Evolutionary conservation across 2,113 vertebrate genomes (phyloP), one percentile per base, ranked within the genome.

Genomic region (Trichomycterus rosablanca): DNA sequence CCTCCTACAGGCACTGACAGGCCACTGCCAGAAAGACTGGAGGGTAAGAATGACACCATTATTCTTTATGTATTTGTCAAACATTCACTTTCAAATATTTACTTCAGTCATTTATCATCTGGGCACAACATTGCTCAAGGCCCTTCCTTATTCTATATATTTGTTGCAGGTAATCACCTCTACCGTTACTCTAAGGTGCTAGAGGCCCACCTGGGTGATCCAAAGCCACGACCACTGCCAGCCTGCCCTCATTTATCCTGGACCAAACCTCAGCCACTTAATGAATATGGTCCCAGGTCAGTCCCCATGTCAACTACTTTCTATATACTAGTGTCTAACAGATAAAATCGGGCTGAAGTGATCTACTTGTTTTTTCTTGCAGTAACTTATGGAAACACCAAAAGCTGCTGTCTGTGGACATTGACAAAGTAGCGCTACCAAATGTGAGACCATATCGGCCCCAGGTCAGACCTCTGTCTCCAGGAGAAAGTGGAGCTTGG

Each of bases 361-460:
- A 26, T 7, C 45, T 30, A 4, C 34, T 35, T 53, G 43, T 28
- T 53, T 9, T 40, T 12, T 5, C 6, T n/a, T n/a, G n/a, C n/a
- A 98, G 96, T 84, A 98, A 97, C 76, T 89, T 99, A 67, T 99
- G 96, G 96, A 99, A 99, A 77, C 95, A 98, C 80, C 96, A 98
- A 55, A 99, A 99, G 72, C 81, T 99, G 35, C 84, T 99, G 49
- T 95, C 96, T 1, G 93, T 99, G 35, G 94, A 98, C 80, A 80
- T 96, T 68, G 96, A 99, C 79, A 96, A 97, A 78, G 92, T 97
- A 81, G 92, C 83, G 39, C 76, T 99, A 52, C 96, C 95, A 43
- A 96, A 90, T 52, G 86, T 93, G 50, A 90, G 89, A 58, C 80
- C 90, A 1, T 94, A 91, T 75, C 90, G 94, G 9, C 96, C 96